Percentiles rank a stretch among this genome's conserved stretches.
phyloP scores from a whole-genome alignment of 2,113 vertebrate species.

The Neogobius melanostomus region DNA sequence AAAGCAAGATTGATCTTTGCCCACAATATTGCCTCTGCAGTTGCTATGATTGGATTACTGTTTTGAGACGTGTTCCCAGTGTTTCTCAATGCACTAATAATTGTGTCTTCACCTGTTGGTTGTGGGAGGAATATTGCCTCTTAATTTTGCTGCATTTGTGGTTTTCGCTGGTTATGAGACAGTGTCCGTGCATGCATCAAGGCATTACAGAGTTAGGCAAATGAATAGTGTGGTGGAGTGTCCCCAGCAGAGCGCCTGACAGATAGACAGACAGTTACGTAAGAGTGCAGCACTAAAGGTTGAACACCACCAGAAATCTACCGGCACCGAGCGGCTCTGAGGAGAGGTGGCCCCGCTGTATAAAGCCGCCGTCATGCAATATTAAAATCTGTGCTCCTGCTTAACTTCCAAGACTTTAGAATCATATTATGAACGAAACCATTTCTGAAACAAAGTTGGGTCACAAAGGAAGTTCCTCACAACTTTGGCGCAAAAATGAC shows the following conservation, averaged over 20 bases:
- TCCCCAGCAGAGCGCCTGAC: slow-evolving; percentile 48
- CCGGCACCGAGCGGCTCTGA: slow-evolving; percentile 27
- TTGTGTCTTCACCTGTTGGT: slow-evolving; percentile 2
- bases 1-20: slow-evolving; percentile 41
- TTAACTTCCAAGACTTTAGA: slow-evolving; percentile 26
- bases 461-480: too few relatives aligned
- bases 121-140: slow-evolving; percentile 10
- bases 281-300: slow-evolving; percentile 63
- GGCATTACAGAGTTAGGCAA: slow-evolving; percentile 19
- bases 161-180: slow-evolving; percentile 26
- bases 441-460: background rate
- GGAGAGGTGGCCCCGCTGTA: slow-evolving; percentile 53
- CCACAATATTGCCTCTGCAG: slow-evolving; percentile 40
- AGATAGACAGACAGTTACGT: slow-evolving; percentile 65
- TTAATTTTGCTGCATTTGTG: slow-evolving; percentile 19
- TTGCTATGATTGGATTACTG: slow-evolving; percentile 50
- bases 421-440: slow-evolving; percentile 20
- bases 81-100: slow-evolving; percentile 43
- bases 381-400: slow-evolving; percentile 36
- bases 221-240: slow-evolving; percentile 31
- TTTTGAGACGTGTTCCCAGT: slow-evolving; percentile 42
- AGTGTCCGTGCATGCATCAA: slow-evolving; percentile 25
- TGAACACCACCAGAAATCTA: slow-evolving; percentile 57
- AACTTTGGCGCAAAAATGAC: too few relatives aligned
- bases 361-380: slow-evolving; percentile 45